These are phyloP conservation scores for Lagocephalus sceleratus DNA, from an alignment of 2,797 vertebrate genomes.

Conservation along the genomic window DNA sequence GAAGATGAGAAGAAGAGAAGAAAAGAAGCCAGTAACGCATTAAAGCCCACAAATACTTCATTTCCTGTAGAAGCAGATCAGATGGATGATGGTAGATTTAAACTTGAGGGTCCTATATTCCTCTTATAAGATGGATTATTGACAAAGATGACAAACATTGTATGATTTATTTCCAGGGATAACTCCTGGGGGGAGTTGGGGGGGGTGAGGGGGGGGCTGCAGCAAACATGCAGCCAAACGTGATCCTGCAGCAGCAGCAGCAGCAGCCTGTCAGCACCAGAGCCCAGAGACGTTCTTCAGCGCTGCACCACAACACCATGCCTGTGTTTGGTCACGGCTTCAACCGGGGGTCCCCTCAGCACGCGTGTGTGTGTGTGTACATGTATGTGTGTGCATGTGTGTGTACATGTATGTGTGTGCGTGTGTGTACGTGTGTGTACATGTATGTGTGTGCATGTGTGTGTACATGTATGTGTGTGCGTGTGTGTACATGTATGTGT, in stretches of 20 bases:
- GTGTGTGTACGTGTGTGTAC: constrained; percentile 39
- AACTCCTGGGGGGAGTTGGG: no score
- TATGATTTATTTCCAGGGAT: no score
- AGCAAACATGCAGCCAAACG: constrained; percentile 24
- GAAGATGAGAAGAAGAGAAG: no score
- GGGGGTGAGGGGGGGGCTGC: neutral
- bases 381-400: constrained; percentile 4
- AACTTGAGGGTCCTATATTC: neutral
- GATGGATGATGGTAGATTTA: no score
- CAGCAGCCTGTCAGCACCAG: constrained; percentile 28
- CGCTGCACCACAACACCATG: constrained; percentile 28
- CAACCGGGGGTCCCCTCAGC: constrained; percentile 46
- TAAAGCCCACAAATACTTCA: no score
- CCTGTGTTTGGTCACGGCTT: constrained; percentile 49
- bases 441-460: constrained; percentile 11
- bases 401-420: constrained; percentile 16
- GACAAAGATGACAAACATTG: no score
- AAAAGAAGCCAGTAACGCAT: no score
- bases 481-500: constrained; percentile 32
- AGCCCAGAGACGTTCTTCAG: constrained; percentile 42
- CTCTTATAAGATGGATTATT: no score
- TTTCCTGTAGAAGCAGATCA: no score
- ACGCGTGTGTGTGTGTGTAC: constrained; percentile 17
- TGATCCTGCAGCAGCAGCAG: constrained; percentile 10
- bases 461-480: constrained; percentile 16